Conservation (phyloP, 2,888 invertebrate species). For the Nymphalis c-album region DNA sequence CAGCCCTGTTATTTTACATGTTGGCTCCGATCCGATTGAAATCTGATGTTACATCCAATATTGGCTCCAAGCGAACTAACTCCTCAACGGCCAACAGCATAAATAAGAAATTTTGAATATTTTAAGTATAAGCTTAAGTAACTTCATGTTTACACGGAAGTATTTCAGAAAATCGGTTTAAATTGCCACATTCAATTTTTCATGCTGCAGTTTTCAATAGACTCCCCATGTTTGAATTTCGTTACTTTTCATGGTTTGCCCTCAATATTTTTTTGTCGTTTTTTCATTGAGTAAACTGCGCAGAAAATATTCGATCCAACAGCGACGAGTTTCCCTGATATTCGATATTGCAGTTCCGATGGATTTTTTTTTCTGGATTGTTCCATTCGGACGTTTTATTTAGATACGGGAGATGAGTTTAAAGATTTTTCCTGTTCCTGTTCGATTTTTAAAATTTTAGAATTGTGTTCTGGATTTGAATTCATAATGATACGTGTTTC, state of each 20-base stretch:
- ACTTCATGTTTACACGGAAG: too few species aligned
- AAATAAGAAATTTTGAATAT: too few species aligned
- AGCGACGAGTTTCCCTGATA: constrained; percentile 23
- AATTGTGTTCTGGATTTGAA: background rate
- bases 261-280: constrained; percentile 23
- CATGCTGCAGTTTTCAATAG: constrained; percentile 16
- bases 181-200: constrained; percentile 1
- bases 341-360: constrained; percentile 27
- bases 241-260: constrained; percentile 27
- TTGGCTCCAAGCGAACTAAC: too few species aligned
- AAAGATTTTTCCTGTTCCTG: constrained; percentile 11
- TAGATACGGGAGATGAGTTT: constrained; percentile 7
- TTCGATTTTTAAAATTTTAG: constrained; percentile 7
- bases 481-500: too few species aligned
- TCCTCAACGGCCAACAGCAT: too few species aligned
- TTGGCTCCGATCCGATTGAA: too few species aligned
- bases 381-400: constrained; percentile 11
- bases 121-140: too few species aligned
- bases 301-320: constrained; percentile 39
- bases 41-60: too few species aligned
- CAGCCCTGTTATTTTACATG: too few species aligned
- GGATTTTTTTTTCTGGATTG: constrained; percentile 20
- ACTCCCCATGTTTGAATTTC: constrained; percentile 27
- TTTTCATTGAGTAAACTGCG: constrained; percentile 35
- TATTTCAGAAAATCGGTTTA: background rate